These are phyloP conservation scores for Aphrocallistes beatrix DNA, from an alignment of 37 sponge, comb jelly and placozoan genomes.

Conservation along the genomic window DNA sequence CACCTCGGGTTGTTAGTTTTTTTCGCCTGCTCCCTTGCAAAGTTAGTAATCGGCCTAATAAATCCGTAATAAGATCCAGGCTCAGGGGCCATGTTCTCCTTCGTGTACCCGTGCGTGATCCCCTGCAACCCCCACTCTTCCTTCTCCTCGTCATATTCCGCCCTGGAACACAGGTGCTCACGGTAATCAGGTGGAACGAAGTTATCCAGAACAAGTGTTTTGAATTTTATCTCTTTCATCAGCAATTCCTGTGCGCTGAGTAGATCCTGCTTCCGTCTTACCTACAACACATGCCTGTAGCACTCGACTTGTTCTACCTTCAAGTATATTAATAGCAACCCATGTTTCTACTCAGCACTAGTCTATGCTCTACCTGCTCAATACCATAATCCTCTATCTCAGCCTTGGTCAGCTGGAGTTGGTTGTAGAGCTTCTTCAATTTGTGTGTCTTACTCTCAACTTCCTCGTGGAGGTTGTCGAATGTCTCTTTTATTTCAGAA, in stretches of 20 bases:
- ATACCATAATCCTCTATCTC: constrained; percentile 58
- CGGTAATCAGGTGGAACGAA: constrained; percentile 54
- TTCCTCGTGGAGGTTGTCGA: constrained; percentile 69
- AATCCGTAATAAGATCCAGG: constrained; percentile 45
- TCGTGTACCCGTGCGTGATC: not conserved
- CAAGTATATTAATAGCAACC: not conserved
- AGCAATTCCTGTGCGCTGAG: not conserved
- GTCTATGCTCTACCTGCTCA: constrained; percentile 45
- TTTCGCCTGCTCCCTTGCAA: constrained; percentile 42
- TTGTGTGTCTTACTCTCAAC: constrained; percentile 76
- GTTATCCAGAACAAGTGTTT: constrained; percentile 67
- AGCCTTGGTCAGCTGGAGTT: constrained; percentile 37
- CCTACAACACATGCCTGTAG: no score
- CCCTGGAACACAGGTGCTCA: constrained; percentile 49
- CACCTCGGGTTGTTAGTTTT: constrained; percentile 57
- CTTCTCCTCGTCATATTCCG: constrained; percentile 57
- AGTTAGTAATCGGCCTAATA: constrained; percentile 38
- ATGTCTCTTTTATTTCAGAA: constrained; percentile 69
- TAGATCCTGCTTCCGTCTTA: not conserved
- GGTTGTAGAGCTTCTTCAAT: constrained; percentile 70
- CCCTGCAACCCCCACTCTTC: constrained; percentile 50
- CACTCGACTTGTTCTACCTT: not conserved
- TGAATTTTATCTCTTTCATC: constrained; percentile 22
- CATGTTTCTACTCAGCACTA: constrained; percentile 13
- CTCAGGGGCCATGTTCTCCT: constrained; percentile 2